Evolutionary conservation across 1,140 invertebrate genomes (phyloP), one percentile per base, ranked within the genome.

Genomic region (Euglossa dilemma): DNA sequence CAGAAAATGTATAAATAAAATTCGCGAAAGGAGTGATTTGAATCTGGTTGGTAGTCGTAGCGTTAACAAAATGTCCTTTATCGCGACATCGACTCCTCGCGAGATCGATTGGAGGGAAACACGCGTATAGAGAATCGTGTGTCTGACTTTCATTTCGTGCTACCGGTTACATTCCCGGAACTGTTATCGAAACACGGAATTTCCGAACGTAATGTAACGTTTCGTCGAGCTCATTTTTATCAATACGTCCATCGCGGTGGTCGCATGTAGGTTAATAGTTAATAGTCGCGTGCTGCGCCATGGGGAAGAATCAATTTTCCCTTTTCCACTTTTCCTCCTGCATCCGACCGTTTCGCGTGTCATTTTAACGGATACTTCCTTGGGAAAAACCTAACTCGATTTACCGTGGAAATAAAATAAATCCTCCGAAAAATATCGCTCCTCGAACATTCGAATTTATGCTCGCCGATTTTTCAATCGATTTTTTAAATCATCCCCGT

Each of bases 241-340:
- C 85, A 59, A 86, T 66, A 14, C 52, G 47, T 84, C 50, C 64
- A 84, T 76, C 71, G 47, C 67, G 63, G 43, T 59, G 28, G 59
- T 54, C 28, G 63, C 63, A 89, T 86, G 76, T 89, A 85, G 87
- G 87, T 88, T 89, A 89, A 89, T 83, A 84, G 83, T 88, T 82
- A 75, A 43, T n/a, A 43, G 50, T 50, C 70, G 75, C 85, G 82
- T 75, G 76, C 64, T 67, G 50, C 50, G n/a, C 52, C 36, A 52
- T 18, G 52, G 28, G 54, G 71, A 47, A 78, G 70, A 75, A 87
- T 87, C 86, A 82, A 87, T 87, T 86, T 74, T 45, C n/a, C 6
- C 18, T 0, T 43, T 36, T 50, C 61, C 4, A 50, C 18, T 64
- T 74, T 59, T 66, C 43, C 20, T n/a, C 12, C 3, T 25, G 20